These are phyloP conservation scores for Microctenopoma stevenorrisi DNA, from an alignment of 2,797 vertebrate species.

Conservation along the genomic window DNA sequence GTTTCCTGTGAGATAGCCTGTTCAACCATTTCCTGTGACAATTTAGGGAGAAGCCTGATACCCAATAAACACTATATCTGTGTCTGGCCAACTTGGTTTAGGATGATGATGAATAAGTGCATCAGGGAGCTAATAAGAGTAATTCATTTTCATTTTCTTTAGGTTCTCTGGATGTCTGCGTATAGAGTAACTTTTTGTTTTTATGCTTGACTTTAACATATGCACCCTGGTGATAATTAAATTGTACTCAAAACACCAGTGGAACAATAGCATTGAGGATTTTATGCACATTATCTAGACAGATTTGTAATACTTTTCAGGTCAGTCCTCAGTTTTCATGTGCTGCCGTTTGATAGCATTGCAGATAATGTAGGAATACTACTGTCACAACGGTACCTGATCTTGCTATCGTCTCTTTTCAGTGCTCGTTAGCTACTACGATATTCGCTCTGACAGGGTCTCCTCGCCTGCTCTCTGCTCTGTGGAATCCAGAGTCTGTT, in stretches of 20 bases:
- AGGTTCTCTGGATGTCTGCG: background rate
- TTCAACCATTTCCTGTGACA: constrained; percentile 83
- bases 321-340: background rate
- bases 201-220: constrained; percentile 16
- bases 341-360: constrained; percentile 37
- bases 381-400: constrained; percentile 40
- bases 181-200: background rate
- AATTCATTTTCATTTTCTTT: background rate
- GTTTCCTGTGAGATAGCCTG: constrained; percentile 82
- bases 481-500: constrained; percentile 81
- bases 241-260: constrained; percentile 7
- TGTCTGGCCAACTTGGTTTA: constrained; percentile 31
- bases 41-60: constrained; percentile 61
- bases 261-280: background rate
- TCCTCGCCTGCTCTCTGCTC: constrained; percentile 69
- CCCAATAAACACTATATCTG: constrained; percentile 53
- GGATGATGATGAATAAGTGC: constrained; percentile 29
- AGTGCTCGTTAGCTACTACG: constrained; percentile 29
- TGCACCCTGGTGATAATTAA: constrained; percentile 18
- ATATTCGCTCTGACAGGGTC: constrained; percentile 64
- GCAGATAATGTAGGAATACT: constrained; percentile 24
- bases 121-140: constrained; percentile 16
- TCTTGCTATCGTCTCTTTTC: constrained; percentile 47
- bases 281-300: constrained; percentile 9
- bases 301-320: background rate